Conservation (phyloP, 2,113 vertebrate genomes). For the Chroicocephalus ridibundus region DNA sequence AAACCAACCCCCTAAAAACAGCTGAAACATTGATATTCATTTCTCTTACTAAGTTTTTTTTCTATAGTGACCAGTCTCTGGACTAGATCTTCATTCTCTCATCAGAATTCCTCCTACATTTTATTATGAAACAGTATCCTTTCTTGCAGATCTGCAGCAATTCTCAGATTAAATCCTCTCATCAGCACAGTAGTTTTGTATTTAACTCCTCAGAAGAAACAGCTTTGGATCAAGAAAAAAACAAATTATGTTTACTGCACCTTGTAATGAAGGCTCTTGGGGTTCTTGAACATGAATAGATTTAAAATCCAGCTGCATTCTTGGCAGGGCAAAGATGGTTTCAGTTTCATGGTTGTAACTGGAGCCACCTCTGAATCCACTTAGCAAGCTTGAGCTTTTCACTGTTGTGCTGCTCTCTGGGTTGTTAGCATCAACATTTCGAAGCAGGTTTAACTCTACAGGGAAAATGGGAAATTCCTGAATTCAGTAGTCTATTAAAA, state of each 20-base stretch:
- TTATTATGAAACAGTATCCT: neutral
- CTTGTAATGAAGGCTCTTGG: slow-evolving; percentile 89
- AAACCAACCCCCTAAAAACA: neutral
- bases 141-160: neutral
- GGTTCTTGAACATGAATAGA: slow-evolving; percentile 96
- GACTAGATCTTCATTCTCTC: neutral
- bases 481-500: neutral
- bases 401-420: slow-evolving; percentile 84
- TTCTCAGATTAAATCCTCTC: neutral
- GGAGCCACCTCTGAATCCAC: slow-evolving; percentile 89
- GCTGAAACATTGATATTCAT: neutral
- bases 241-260: slow-evolving; percentile 53
- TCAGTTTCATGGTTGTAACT: slow-evolving; percentile 98
- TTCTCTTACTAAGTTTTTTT: neutral
- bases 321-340: slow-evolving; percentile 96
- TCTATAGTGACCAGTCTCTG: neutral
- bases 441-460: slow-evolving; percentile 89
- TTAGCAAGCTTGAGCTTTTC: slow-evolving; percentile 90
- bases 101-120: neutral
- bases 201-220: neutral
- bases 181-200: neutral
- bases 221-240: neutral
- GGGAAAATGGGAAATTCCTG: neutral
- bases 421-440: slow-evolving; percentile 94
- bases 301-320: slow-evolving; percentile 98